phyloP scores from a whole-genome alignment of 2,797 vertebrate genomes.

The Harpagifer antarcticus region DNA sequence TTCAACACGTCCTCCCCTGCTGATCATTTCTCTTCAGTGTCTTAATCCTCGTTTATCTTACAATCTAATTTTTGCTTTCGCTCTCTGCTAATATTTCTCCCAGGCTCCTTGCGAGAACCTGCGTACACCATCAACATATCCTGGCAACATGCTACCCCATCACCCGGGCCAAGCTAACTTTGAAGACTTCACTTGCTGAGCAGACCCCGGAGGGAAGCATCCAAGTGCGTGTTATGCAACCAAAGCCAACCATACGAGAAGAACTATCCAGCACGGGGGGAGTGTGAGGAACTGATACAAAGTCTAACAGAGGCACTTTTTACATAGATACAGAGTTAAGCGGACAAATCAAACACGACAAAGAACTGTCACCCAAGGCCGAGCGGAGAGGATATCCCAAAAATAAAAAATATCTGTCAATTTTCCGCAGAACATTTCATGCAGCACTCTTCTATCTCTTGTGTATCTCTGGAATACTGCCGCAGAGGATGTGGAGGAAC shows the following conservation, averaged over 20 bases:
- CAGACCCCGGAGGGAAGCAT: constrained; percentile 44
- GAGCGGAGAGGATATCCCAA: constrained; percentile 62
- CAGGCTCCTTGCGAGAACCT: constrained; percentile 97
- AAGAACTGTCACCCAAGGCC: constrained; percentile 51
- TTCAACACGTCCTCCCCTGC: background rate
- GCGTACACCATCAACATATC: constrained; percentile 93
- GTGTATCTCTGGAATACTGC: constrained; percentile 82
- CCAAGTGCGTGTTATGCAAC: constrained; percentile 78
- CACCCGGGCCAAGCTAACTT: constrained; percentile 97
- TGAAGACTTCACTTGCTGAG: constrained; percentile 99
- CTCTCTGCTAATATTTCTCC: background rate
- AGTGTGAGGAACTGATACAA: constrained; percentile 53
- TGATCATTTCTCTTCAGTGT: constrained; percentile 16
- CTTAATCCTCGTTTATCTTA: constrained; percentile 17
- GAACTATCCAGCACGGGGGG: constrained; percentile 65
- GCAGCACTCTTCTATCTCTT: constrained; percentile 61
- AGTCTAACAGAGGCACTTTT: constrained; percentile 69
- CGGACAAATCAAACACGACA: constrained; percentile 45
- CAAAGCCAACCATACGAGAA: constrained; percentile 81
- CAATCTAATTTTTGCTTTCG: background rate
- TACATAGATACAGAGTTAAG: constrained; percentile 47
- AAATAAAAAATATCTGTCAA: constrained; percentile 53
- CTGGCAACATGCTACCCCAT: constrained; percentile 99
- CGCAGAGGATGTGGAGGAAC: constrained; percentile 73
- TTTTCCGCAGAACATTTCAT: constrained; percentile 69